Evolutionary conservation across 2,113 vertebrate species (phyloP), one percentile per base, ranked within the genome.

Genomic region (Coreoperca whiteheadi): DNA sequence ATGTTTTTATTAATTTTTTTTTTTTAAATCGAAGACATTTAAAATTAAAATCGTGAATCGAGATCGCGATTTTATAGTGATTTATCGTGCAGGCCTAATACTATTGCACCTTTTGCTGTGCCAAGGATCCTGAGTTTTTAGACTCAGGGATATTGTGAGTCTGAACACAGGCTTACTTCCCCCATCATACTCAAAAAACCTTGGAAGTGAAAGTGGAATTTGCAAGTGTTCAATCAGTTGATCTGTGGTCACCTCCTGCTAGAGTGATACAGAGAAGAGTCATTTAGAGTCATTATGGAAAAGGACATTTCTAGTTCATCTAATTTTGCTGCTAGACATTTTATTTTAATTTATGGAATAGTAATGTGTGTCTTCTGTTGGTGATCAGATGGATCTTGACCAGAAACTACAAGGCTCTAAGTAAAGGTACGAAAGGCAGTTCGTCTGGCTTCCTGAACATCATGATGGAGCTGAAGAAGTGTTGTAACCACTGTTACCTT

Each of bases 401-500:
- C 43, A 96, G 98, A 80, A 99, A 99, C 96, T 99, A 99, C 77
- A 99, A 99, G 95, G 98, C 98, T 82, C 96, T 99, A 3, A 99
- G 97, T 86, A 99, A 99, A 96, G 98, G 98, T 89, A 97, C 96
- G 74, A 99, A 99, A 95, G 98, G 98, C 88, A 99, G 98, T 95
- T 99, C 98, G 6, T 99, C 98, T 23, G 98, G 98, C 81, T 99
- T 99, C 94, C 96, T 99, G 79, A 99, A 99, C 93, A 96, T 99
- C 74, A 99, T 99, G 98, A 99, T 99, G 98, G 98, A 99, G 90
- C 94, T 99, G 86, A 99, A 99, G 94, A 99, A 99, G 94, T 99
- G 98, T 83, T 99, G 98, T 91, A 99, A 99, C 94, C 98, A 99
- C 96, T 99, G 98, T 96, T 99, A 99, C 96, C 98, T 99, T 93